Base-by-base conservation (phyloP, 2,888 invertebrate genomes). In the Pandemis heparana region DNA sequence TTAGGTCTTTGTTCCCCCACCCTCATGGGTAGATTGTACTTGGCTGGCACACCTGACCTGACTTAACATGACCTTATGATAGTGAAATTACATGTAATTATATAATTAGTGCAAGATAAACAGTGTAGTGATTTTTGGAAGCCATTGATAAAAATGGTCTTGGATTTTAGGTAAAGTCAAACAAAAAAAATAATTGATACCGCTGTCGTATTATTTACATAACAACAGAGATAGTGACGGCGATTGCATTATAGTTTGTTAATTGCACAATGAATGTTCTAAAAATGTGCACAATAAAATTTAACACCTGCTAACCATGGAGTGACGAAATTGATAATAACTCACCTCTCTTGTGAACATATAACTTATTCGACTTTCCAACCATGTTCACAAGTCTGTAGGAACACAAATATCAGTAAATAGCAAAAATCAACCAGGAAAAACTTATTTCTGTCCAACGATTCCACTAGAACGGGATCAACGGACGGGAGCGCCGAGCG, bases 281-380 rank as follows among this genome's bases (percentile, higher is more conserved):
- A 48, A 16, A 7, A 18, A 53, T 18, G 53, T 18, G 18, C 23
- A 2, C 23, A 2, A 51, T 41, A 41, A 41, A 41, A 18, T 53
- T 18, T 53, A 9, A 23, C 56, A 56, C 56, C 32, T 5, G 46
- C n/a, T 4, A 46, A 46, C 12, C 7, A 56, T 6, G 16, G 18
- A 1, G 14, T 46, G 18, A 18, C 5, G 5, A 46, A 63, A 46
- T 46, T 7, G 2, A 46, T 23, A 39, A 12, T 60, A 18, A 65
- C 87, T 89, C 85, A 95, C 95, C 94, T 85, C 95, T 86, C 81
- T 95, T 95, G 63, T 89, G 81, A 66, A 95, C 95, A 78, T 90
- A 95, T 77, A 94, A 87, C 82, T 94, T 94, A 75, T 87, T 92
- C 16, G 83, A 84, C 84, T 94, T 93, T 46, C 89, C 90, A 74